Evolutionary conservation across 2,797 vertebrate species (phyloP).

Genomic region (Eupleurogrammus muticus): DNA sequence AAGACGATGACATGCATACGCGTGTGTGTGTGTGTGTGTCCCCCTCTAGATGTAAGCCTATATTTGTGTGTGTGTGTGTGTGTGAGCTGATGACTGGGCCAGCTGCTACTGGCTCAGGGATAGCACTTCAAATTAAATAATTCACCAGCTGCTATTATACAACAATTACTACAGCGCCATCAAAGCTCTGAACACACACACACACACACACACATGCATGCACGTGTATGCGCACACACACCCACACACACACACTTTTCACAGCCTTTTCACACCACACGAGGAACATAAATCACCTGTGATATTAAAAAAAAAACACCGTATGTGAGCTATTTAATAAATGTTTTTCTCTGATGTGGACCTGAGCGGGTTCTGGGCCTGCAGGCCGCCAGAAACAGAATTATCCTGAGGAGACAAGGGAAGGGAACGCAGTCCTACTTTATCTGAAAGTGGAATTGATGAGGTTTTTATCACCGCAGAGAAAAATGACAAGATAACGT

Average conservation of each 20-base stretch:
- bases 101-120: conserved; percentile 60
- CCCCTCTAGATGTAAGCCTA: conserved; percentile 2
- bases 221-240: too few species aligned
- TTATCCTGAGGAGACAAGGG: not conserved
- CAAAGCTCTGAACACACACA: conserved; percentile 30
- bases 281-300: conserved; percentile 19
- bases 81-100: conserved; percentile 39
- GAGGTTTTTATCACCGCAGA: not conserved
- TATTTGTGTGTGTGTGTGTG: conserved; percentile 4
- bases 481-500: not conserved
- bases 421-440: not conserved
- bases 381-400: not conserved
- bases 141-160: conserved; percentile 73
- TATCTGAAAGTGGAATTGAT: not conserved
- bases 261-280: not conserved
- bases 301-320: conserved; percentile 14
- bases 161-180: conserved; percentile 62
- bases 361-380: not conserved
- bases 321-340: conserved; percentile 27
- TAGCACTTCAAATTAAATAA: conserved; percentile 74
- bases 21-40: not conserved
- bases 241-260: not conserved
- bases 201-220: conserved; percentile 3
- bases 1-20: not conserved
- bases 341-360: conserved; percentile 9